phyloP scores from a whole-genome alignment of 2,888 invertebrate species.

The Dichetophora obliterata region DNA sequence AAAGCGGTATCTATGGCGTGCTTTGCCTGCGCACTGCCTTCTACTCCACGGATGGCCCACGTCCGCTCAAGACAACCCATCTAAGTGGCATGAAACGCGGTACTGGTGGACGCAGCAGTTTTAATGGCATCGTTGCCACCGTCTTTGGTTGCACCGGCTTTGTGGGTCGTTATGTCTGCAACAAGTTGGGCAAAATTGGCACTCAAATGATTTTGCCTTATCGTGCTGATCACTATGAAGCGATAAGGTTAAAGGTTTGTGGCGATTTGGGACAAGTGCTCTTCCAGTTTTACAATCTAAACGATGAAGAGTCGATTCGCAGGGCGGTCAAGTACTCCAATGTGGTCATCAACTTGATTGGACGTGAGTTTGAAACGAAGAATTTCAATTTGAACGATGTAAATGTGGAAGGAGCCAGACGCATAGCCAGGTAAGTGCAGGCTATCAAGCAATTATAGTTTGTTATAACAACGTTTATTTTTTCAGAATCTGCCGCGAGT shows the following conservation, averaged over 20 bases:
- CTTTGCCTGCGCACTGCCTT: conserved; percentile 59
- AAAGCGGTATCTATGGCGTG: conserved; percentile 63
- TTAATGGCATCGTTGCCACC: conserved; percentile 98
- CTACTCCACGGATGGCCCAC: conserved; percentile 62
- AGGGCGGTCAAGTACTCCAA: conserved; percentile 94
- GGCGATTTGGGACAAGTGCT: conserved; percentile 97
- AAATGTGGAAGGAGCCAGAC: conserved; percentile 86
- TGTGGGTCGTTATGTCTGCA: conserved; percentile 88
- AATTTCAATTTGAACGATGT: conserved; percentile 91
- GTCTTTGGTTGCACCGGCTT: conserved; percentile 95
- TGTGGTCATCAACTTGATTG: conserved; percentile 95
- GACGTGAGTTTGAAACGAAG: conserved; percentile 91
- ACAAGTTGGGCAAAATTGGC: conserved; percentile 89
- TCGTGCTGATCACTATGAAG: conserved; percentile 86
- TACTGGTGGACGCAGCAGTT: conserved; percentile 94
- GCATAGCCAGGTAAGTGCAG: conserved; percentile 79
- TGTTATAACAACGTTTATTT: neutral
- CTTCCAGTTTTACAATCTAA: conserved; percentile 86
- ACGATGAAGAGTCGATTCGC: conserved; percentile 87
- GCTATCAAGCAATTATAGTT: neutral
- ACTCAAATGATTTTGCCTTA: conserved; percentile 93
- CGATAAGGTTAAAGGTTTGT: conserved; percentile 81
- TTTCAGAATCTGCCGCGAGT: conserved; percentile 74
- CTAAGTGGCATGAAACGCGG: conserved; percentile 81
- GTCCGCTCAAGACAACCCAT: conserved; percentile 72